phyloP scores from a whole-genome alignment of 2,113 vertebrate species.

The Piliocolobus tephrosceles region DNA sequence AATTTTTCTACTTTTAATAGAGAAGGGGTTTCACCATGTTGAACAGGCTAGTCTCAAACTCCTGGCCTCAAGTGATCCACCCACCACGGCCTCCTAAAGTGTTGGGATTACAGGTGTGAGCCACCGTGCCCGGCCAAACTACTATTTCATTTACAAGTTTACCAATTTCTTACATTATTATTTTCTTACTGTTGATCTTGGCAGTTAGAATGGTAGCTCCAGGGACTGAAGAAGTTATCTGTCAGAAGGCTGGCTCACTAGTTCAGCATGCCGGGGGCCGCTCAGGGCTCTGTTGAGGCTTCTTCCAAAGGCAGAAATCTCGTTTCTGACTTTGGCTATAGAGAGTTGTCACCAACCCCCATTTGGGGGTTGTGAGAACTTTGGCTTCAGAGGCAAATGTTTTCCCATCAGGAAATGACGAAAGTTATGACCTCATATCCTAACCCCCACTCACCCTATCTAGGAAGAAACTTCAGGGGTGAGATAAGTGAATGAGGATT shows the following conservation, averaged over 20 bases:
- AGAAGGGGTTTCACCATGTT: no score
- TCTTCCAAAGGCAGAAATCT: not conserved
- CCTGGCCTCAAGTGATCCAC: no score
- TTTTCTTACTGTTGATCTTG: not conserved
- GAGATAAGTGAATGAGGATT: not conserved
- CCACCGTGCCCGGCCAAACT: not conserved
- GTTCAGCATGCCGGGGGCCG: not conserved
- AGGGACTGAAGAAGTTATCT: not conserved
- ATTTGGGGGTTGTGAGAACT: not conserved
- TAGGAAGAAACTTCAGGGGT: not conserved
- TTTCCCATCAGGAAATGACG: constrained; percentile 8
- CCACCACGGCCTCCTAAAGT: no score
- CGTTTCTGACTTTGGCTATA: not conserved
- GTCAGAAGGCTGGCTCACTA: not conserved
- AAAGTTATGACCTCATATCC: not conserved
- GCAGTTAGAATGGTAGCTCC: not conserved
- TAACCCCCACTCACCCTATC: not conserved
- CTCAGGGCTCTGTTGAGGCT: not conserved
- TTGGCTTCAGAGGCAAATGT: not conserved
- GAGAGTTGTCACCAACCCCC: not conserved
- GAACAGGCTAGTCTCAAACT: no score
- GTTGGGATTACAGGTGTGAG: no score
- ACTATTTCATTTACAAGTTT: not conserved
- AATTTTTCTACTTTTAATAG: no score
- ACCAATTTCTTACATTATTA: not conserved